phyloP scores from a whole-genome alignment of 1,140 invertebrate genomes.

The Paraescarpia echinospica region DNA sequence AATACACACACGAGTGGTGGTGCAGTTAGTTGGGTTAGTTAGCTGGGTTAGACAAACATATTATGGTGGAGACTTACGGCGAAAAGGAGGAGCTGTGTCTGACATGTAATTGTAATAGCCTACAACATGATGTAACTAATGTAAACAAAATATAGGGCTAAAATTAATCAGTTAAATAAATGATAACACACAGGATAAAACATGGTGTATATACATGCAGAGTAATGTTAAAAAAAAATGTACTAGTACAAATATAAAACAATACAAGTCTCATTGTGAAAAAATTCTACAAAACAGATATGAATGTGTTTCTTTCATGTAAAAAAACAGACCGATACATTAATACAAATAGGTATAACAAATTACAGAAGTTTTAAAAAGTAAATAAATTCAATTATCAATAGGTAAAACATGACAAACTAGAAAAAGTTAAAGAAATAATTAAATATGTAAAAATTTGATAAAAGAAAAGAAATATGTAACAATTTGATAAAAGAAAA shows the following conservation, averaged over 20 bases:
- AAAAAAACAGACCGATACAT: neutral
- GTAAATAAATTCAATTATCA: neutral
- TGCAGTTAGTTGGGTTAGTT: neutral
- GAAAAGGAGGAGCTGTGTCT: neutral
- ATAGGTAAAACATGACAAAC: neutral
- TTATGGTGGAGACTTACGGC: neutral
- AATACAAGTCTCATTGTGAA: too few species aligned
- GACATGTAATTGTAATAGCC: conserved; percentile 1
- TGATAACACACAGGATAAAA: conserved; percentile 12
- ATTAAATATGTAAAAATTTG: too few species aligned
- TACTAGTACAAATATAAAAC: neutral
- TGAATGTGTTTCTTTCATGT: neutral
- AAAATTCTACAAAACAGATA: too few species aligned
- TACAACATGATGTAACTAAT: neutral
- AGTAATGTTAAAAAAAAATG: conserved; percentile 2
- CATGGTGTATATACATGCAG: neutral
- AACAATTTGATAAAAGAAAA: too few species aligned
- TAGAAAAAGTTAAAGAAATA: too few species aligned
- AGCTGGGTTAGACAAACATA: neutral
- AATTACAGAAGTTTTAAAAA: neutral
- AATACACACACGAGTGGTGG: neutral
- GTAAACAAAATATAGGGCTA: neutral
- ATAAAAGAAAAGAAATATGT: too few species aligned
- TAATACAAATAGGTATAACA: neutral
- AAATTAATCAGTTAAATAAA: neutral